A percentile compares a stretch with the other conserved stretches of the same genome.
phyloP scores from a whole-genome alignment of 2,888 invertebrate species.

The Danaus chrysippus region DNA sequence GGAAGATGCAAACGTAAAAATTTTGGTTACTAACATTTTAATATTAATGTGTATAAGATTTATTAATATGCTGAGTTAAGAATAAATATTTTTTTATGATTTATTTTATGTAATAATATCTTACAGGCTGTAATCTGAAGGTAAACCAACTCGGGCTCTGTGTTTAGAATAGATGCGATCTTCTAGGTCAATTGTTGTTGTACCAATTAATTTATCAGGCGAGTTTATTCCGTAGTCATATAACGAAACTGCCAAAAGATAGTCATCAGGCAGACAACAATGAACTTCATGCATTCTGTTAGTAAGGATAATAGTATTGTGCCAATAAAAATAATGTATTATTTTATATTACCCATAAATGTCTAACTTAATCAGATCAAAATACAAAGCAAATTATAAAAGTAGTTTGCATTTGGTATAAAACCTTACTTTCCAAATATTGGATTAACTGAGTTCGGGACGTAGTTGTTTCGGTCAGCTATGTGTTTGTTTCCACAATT shows the following conservation, averaged over 20 bases:
- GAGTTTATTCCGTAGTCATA: conserved; percentile 85
- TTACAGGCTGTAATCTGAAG: conserved; percentile 84
- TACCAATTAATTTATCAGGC: conserved; percentile 89
- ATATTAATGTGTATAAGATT: too few relatives aligned
- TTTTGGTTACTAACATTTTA: too few relatives aligned
- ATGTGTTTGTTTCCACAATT: conserved; percentile 81
- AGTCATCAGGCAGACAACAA: conserved; percentile 86
- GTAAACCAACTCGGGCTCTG: conserved; percentile 87
- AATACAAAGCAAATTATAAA: too few relatives aligned
- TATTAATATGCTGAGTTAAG: too few relatives aligned
- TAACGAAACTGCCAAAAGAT: conserved; percentile 84
- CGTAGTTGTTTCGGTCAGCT: conserved; percentile 83
- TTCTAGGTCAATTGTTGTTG: conserved; percentile 91
- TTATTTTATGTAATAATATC: conserved; percentile 34
- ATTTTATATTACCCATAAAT: too few relatives aligned
- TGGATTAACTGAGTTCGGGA: conserved; percentile 87
- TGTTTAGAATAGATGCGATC: conserved; percentile 90
- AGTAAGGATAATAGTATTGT: conserved; percentile 12
- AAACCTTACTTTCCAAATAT: conserved; percentile 85
- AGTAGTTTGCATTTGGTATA: neutral
- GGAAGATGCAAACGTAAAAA: neutral
- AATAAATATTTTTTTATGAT: too few relatives aligned
- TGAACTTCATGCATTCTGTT: conserved; percentile 86
- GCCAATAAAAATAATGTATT: too few relatives aligned
- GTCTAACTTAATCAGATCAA: too few relatives aligned